Evolutionary conservation across 2,797 vertebrate species (phyloP).

Genomic region (Eospalax fontanierii): DNA sequence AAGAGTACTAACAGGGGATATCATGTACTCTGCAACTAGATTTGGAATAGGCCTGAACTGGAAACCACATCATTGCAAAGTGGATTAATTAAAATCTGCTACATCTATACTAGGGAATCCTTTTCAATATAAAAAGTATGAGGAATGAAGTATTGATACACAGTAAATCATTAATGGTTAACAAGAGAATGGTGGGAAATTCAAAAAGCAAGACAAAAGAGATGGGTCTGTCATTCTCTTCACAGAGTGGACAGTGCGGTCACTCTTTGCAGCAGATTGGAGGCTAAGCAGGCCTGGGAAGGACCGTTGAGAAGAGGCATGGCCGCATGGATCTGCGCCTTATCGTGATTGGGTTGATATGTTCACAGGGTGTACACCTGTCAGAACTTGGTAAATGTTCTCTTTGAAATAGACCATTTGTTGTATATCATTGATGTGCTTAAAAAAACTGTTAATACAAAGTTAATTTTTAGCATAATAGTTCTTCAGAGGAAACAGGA

Average conservation of each 20-base stretch:
- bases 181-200: background rate
- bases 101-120: background rate
- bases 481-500: background rate
- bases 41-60: background rate
- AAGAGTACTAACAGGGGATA: background rate
- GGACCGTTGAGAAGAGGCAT: too few relatives aligned
- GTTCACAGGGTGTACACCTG: background rate
- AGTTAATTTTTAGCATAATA: background rate
- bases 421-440: background rate
- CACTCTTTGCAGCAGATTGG: background rate
- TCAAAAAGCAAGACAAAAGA: background rate
- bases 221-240: background rate
- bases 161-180: background rate
- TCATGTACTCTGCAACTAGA: background rate
- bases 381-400: background rate
- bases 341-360: background rate
- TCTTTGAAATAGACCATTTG: conserved; percentile 6
- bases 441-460: background rate
- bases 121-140: background rate
- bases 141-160: background rate
- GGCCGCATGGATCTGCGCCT: background rate
- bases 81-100: background rate
- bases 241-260: background rate
- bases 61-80: background rate
- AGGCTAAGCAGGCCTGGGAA: background rate